These are phyloP conservation scores for Platycheirus albimanus DNA, from an alignment of 2,888 invertebrate species.

Conservation along the genomic window DNA sequence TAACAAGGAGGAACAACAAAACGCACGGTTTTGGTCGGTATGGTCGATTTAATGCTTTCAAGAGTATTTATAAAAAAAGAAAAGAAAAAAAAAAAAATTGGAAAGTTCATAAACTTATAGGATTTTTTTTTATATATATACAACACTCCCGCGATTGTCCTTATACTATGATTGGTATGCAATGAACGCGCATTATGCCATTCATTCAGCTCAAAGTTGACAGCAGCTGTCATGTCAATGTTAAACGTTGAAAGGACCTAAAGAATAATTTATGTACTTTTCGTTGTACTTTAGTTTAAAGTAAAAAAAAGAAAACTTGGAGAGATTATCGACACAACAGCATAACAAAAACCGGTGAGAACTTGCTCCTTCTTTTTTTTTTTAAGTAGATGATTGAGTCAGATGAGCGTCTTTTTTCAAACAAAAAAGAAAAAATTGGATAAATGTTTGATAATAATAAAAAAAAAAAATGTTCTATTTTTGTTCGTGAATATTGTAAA, in stretches of 20 bases:
- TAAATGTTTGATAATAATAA: neutral
- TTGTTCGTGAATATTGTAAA: neutral
- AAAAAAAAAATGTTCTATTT: neutral
- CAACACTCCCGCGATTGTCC: slow-evolving; percentile 6
- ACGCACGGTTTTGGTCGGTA: neutral
- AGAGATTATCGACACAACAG: slow-evolving; percentile 26
- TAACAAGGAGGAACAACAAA: slow-evolving; percentile 35
- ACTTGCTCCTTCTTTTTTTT: neutral
- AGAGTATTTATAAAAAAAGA: slow-evolving; percentile 38
- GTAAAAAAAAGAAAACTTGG: slow-evolving; percentile 6
- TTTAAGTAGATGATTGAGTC: neutral
- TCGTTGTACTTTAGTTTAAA: slow-evolving; percentile 56
- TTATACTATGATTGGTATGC: slow-evolving; percentile 1
- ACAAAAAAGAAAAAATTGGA: neutral
- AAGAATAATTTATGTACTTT: slow-evolving; percentile 53
- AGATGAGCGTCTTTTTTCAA: neutral
- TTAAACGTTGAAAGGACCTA: slow-evolving; percentile 42
- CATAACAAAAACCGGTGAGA: neutral
- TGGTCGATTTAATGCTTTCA: slow-evolving; percentile 58
- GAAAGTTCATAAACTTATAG: slow-evolving; percentile 20
- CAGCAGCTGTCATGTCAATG: slow-evolving; percentile 67
- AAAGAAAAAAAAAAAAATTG: neutral
- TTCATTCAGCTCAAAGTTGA: slow-evolving; percentile 65
- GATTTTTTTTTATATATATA: slow-evolving; percentile 26
- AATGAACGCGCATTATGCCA: slow-evolving; percentile 41